phyloP scores from a whole-genome alignment of 2,797 vertebrate species.

The Columba guinea region DNA sequence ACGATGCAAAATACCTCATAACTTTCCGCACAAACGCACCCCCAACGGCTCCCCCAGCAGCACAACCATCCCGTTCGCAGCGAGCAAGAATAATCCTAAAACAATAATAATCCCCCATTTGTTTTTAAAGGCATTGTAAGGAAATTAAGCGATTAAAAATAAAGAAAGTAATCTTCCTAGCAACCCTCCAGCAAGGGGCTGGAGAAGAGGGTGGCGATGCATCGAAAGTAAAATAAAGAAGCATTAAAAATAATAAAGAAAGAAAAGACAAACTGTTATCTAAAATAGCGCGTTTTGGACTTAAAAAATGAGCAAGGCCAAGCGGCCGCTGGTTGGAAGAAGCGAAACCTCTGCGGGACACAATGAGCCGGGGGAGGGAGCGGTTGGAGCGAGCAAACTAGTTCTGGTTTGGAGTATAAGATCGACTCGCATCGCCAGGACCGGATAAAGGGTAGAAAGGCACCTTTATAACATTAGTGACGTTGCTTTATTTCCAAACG shows the following conservation, averaged over 20 bases:
- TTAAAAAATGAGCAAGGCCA: not conserved
- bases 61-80: not conserved
- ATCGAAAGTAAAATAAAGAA: not conserved
- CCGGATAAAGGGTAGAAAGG: not conserved
- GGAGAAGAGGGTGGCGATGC: not conserved
- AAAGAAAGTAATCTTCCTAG: not conserved
- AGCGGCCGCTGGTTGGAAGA: not conserved
- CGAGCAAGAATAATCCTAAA: not conserved
- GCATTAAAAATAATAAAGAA: not conserved
- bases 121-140: not conserved
- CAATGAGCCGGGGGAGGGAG: not conserved
- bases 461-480: not conserved
- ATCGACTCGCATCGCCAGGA: not conserved
- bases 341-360: not conserved
- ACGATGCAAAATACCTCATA: slow-evolving; percentile 32
- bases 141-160: not conserved
- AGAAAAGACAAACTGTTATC: not conserved
- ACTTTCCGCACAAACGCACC: not conserved
- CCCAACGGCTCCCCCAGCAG: not conserved
- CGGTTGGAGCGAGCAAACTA: not conserved
- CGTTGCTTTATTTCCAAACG: not conserved
- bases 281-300: not conserved
- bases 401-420: not conserved
- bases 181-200: not conserved
- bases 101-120: not conserved